Conservation (phyloP, 2,888 invertebrate species). For the Lamellibrachia satsuma region DNA sequence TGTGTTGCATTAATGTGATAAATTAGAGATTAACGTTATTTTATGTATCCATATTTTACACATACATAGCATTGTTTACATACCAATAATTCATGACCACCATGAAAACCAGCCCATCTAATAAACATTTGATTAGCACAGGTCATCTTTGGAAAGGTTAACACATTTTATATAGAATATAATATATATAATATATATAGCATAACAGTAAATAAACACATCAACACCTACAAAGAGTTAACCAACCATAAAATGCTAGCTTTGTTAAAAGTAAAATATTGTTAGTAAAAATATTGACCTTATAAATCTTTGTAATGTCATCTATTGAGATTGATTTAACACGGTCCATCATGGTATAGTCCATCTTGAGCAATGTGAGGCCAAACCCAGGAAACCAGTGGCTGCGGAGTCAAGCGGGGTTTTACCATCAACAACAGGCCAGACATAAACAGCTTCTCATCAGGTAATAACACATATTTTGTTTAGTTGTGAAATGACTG, state of each 20-base stretch:
- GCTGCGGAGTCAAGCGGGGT: background rate
- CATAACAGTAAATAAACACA: too few species aligned
- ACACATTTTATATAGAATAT: too few species aligned
- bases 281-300: background rate
- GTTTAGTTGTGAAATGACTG: background rate
- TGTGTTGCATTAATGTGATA: too few species aligned
- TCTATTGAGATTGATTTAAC: conserved; percentile 20
- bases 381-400: conserved; percentile 27
- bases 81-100: too few species aligned
- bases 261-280: background rate
- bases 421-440: background rate
- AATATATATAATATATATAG: too few species aligned
- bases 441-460: background rate
- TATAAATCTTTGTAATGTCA: conserved; percentile 6
- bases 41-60: too few species aligned
- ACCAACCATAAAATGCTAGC: background rate
- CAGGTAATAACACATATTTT: background rate
- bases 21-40: too few species aligned
- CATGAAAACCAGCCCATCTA: too few species aligned
- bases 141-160: too few species aligned
- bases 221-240: too few species aligned
- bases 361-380: background rate
- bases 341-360: conserved; percentile 20
- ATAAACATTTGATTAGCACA: too few species aligned
- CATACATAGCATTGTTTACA: too few species aligned